Evolutionary conservation across 2,797 vertebrate species (phyloP).

Genomic region (Phalanger gymnotis): DNA sequence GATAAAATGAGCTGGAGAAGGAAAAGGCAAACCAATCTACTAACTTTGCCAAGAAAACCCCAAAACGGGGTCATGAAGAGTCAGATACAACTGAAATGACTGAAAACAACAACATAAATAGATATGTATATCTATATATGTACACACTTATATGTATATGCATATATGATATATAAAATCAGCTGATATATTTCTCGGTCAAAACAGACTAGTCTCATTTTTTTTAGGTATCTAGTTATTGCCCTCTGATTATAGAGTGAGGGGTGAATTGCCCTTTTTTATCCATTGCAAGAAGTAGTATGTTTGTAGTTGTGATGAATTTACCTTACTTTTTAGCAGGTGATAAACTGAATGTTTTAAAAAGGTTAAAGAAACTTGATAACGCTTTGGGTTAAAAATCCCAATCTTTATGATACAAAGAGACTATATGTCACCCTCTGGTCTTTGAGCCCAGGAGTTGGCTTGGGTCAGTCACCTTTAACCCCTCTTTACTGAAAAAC

Average conservation of each 20-base stretch:
- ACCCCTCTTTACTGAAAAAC: slow-evolving; percentile 25
- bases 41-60: background rate
- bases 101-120: background rate
- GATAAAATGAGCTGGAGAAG: background rate
- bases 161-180: background rate
- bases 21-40: background rate
- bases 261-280: slow-evolving; percentile 45
- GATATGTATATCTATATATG: background rate
- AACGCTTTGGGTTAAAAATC: background rate
- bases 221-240: slow-evolving; percentile 39
- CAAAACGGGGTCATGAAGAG: too few species aligned
- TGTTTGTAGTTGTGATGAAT: slow-evolving; percentile 56
- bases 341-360: slow-evolving; percentile 17
- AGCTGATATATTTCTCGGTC: slow-evolving; percentile 12
- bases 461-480: slow-evolving; percentile 4
- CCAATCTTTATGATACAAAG: background rate
- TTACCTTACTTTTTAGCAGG: slow-evolving; percentile 31
- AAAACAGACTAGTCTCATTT: slow-evolving; percentile 14
- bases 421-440: background rate
- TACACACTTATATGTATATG: background rate
- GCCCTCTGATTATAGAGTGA: slow-evolving; percentile 28
- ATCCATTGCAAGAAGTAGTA: slow-evolving; percentile 31
- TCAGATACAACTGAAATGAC: background rate
- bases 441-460: background rate
- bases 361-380: slow-evolving; percentile 17